A percentile compares a stretch with the other conserved stretches of the same genome.
phyloP scores from a whole-genome alignment of 2,888 invertebrate species.

The Hybos culiciformis region DNA sequence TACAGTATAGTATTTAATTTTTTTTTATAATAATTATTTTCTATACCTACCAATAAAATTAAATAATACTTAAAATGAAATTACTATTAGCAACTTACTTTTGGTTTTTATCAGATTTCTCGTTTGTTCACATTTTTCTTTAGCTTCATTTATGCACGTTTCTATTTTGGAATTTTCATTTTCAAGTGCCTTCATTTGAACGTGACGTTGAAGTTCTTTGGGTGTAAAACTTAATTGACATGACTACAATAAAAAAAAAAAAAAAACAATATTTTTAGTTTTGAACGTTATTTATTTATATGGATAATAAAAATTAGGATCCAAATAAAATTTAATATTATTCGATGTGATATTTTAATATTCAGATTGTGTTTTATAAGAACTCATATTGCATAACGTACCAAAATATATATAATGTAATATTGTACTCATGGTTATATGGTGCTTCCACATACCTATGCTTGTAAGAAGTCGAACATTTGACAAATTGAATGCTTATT shows the following conservation, averaged over 20 bases:
- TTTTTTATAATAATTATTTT: too few relatives aligned
- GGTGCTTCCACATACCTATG: too few relatives aligned
- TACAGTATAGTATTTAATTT: background rate
- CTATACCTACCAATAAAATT: too few relatives aligned
- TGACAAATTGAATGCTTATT: too few relatives aligned
- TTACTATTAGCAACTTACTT: conserved; percentile 21
- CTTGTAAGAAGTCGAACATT: too few relatives aligned
- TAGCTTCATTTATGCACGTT: conserved; percentile 16
- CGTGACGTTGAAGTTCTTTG: conserved; percentile 24
- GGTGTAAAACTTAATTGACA: conserved; percentile 25
- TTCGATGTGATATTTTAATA: too few relatives aligned
- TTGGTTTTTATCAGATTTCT: conserved; percentile 25
- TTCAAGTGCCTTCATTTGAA: conserved; percentile 24
- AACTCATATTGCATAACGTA: too few relatives aligned
- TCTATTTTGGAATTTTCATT: conserved; percentile 18
- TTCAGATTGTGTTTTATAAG: too few relatives aligned
- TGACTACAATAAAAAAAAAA: conserved; percentile 10
- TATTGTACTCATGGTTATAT: too few relatives aligned
- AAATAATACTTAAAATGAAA: background rate
- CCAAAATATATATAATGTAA: too few relatives aligned
- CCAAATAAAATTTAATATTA: too few relatives aligned
- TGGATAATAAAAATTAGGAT: background rate
- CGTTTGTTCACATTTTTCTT: conserved; percentile 21
- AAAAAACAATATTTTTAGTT: too few relatives aligned
- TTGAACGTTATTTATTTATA: background rate